Evolutionary conservation across 2,888 invertebrate species (phyloP).

Genomic region (Machimus atricapillus): DNA sequence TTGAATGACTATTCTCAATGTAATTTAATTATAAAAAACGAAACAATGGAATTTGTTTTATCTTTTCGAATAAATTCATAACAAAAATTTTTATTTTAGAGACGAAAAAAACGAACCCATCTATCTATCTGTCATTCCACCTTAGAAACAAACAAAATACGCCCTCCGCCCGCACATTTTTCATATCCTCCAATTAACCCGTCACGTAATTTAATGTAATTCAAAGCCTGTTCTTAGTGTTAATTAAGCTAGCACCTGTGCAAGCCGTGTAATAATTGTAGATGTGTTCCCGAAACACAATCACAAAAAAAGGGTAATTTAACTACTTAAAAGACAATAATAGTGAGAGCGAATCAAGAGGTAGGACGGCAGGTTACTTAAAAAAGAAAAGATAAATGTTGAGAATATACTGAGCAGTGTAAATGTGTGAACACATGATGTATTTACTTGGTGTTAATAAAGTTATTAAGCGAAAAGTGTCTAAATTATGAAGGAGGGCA

Average conservation of each 20-base stretch:
- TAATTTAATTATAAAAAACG: neutral
- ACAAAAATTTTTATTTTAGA: neutral
- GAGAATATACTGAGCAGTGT: constrained; percentile 14
- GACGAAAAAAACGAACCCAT: neutral
- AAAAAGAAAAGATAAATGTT: neutral
- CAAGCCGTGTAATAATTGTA: neutral
- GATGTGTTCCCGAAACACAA: neutral
- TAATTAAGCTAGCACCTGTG: neutral
- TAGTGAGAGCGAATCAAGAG: neutral
- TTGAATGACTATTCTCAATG: neutral
- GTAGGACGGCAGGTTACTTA: neutral
- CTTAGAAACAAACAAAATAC: neutral
- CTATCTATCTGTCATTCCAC: no score
- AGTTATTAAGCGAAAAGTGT: constrained; percentile 25
- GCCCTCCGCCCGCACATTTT: neutral
- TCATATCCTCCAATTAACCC: neutral
- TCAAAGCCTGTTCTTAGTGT: neutral
- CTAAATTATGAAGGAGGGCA: neutral
- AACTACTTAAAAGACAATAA: constrained; percentile 33
- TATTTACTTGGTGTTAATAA: constrained; percentile 38
- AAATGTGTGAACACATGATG: constrained; percentile 34
- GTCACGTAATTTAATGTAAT: neutral
- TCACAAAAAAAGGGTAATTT: neutral
- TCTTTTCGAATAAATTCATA: neutral
- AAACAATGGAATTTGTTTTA: neutral